phyloP scores from a whole-genome alignment of 2,888 invertebrate genomes.

The Onthophagus sagittarius region DNA sequence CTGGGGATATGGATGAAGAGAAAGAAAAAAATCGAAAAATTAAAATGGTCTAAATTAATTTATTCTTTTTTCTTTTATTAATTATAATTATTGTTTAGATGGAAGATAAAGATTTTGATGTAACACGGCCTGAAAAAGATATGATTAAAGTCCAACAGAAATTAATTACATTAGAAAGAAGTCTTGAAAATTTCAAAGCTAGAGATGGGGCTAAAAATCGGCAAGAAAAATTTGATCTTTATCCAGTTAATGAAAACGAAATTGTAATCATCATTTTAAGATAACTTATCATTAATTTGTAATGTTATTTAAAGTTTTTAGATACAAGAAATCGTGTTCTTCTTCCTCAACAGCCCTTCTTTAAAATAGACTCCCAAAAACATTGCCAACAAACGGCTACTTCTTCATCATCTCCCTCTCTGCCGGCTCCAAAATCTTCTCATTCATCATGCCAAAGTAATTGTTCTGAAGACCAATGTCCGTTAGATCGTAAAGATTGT shows the following conservation, averaged over 20 bases:
- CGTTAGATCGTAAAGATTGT: not conserved
- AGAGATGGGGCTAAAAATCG: slow-evolving; percentile 1
- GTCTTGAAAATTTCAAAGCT: slow-evolving; percentile 37
- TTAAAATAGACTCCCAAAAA: not conserved
- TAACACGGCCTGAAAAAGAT: slow-evolving; percentile 38
- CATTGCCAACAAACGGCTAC: not conserved
- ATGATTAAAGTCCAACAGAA: slow-evolving; percentile 40
- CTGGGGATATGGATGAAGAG: not conserved
- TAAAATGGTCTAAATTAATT: not conserved
- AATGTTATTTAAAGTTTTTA: not conserved
- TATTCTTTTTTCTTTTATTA: not conserved
- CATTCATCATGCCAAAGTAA: not conserved
- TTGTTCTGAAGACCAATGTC: slow-evolving; percentile 1
- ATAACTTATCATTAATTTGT: not conserved
- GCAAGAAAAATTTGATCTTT: not conserved
- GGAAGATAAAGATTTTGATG: slow-evolving; percentile 21
- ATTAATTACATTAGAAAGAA: slow-evolving; percentile 39
- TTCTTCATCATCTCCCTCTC: not conserved
- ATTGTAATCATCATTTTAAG: no score
- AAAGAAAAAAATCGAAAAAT: not conserved
- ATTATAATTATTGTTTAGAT: slow-evolving; percentile 10
- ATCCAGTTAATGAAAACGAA: not conserved
- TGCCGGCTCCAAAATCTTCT: not conserved
- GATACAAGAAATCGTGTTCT: not conserved
- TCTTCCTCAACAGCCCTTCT: not conserved